Conservation (phyloP, 2,888 invertebrate genomes). For the Blastobasis lacticolella region DNA sequence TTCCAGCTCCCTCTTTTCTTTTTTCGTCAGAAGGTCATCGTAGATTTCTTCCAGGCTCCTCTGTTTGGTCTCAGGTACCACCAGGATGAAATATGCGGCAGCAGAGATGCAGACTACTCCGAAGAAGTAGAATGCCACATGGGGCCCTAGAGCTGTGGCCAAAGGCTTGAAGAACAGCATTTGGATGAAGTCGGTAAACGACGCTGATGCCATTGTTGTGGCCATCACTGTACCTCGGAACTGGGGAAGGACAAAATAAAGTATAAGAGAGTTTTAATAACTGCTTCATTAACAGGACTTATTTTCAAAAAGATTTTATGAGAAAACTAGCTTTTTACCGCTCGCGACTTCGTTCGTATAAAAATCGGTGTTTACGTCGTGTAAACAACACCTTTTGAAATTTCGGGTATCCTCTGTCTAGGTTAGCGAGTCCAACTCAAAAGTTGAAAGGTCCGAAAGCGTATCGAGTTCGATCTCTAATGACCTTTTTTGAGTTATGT, state of each 20-base stretch:
- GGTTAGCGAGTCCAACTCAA: no score
- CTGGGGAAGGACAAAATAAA: slow-evolving; percentile 30
- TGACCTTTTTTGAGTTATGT: no score
- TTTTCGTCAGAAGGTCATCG: slow-evolving; percentile 38
- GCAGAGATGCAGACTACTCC: slow-evolving; percentile 37
- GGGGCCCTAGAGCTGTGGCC: slow-evolving; percentile 35
- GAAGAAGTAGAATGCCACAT: slow-evolving; percentile 47
- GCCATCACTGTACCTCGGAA: slow-evolving; percentile 56
- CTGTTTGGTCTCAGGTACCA: slow-evolving; percentile 47
- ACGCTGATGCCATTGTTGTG: slow-evolving; percentile 38
- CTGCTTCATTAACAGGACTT: no score
- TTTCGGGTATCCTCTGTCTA: no score
- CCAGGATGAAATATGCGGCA: slow-evolving; percentile 33
- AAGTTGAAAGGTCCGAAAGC: no score
- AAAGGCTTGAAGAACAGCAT: slow-evolving; percentile 52
- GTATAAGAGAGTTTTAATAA: background rate
- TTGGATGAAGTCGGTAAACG: slow-evolving; percentile 40
- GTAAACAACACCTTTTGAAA: no score
- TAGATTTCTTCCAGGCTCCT: slow-evolving; percentile 46
- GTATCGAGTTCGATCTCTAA: no score
- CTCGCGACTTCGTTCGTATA: no score
- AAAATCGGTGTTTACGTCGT: no score
- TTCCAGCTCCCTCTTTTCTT: slow-evolving; percentile 26
- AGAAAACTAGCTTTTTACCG: no score
- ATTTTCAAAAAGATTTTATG: no score